These are phyloP conservation scores for Listronotus bonariensis DNA, from an alignment of 1,140 invertebrate species.

Conservation along the genomic window DNA sequence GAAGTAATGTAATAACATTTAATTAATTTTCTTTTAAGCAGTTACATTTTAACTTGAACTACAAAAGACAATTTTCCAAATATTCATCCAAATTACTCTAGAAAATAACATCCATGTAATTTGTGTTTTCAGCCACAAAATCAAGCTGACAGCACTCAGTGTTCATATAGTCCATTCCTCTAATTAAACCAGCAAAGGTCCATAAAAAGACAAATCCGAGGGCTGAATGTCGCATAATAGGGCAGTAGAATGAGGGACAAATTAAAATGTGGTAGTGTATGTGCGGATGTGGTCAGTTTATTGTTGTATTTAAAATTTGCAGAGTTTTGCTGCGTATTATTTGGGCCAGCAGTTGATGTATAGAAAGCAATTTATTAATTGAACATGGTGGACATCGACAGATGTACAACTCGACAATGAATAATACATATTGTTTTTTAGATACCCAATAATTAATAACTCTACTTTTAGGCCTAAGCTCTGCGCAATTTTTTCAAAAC, in stretches of 20 bases:
- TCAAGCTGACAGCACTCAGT: slow-evolving; percentile 25
- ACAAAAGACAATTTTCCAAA: too few species aligned
- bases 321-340: slow-evolving; percentile 12
- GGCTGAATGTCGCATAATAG: slow-evolving; percentile 29
- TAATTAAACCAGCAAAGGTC: slow-evolving; percentile 35
- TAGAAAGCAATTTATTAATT: not conserved
- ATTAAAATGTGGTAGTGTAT: slow-evolving; percentile 35
- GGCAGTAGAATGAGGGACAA: slow-evolving; percentile 30
- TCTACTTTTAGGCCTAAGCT: too few species aligned
- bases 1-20: too few species aligned
- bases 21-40: too few species aligned
- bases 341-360: slow-evolving; percentile 3
- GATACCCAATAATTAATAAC: too few species aligned
- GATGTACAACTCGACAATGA: too few species aligned
- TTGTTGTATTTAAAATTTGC: slow-evolving; percentile 28
- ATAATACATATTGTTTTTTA: too few species aligned
- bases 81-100: not conserved
- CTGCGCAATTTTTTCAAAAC: too few species aligned
- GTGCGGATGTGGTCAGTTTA: slow-evolving; percentile 32
- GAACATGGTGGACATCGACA: too few species aligned
- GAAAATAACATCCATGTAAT: slow-evolving; percentile 30
- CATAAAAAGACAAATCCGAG: slow-evolving; percentile 38
- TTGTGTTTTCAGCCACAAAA: slow-evolving; percentile 20
- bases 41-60: too few species aligned
- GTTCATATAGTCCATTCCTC: slow-evolving; percentile 33